Percentiles rank a stretch among this genome's conserved stretches.
Evolutionary conservation across 2,888 invertebrate species (phyloP).

Genomic region (Alloplasta piceator): DNA sequence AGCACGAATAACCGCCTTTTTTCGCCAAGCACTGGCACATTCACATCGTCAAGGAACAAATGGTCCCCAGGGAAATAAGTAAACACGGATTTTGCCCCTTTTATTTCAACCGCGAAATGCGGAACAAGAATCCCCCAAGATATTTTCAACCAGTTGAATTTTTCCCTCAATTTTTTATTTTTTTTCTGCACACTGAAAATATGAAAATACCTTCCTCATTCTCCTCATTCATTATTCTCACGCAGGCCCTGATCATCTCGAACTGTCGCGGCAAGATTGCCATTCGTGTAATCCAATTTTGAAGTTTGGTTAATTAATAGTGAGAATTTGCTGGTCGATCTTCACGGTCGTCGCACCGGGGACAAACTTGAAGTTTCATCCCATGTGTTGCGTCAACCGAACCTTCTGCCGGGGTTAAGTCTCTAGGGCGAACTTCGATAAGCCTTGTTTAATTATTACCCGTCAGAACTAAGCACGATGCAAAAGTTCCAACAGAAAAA

Average conservation of each 20-base stretch:
- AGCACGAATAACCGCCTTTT: neutral
- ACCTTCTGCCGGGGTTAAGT: neutral
- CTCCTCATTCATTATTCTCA: neutral
- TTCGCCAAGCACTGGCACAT: constrained; percentile 15
- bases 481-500: no score
- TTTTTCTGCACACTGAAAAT: neutral
- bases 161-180: neutral
- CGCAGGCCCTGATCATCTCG: neutral
- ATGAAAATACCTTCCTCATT: neutral
- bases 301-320: neutral
- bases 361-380: neutral
- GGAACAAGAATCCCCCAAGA: neutral
- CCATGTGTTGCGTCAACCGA: neutral
- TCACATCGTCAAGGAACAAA: constrained; percentile 41
- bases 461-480: no score
- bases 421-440: neutral
- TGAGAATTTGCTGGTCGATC: neutral
- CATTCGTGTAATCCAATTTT: neutral
- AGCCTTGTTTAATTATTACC: neutral
- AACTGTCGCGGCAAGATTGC: neutral
- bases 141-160: neutral
- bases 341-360: neutral
- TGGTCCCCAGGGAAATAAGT: constrained; percentile 49
- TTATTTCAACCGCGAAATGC: constrained; percentile 17
- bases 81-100: constrained; percentile 37